Evolutionary conservation across 2,797 vertebrate genomes (phyloP).

Genomic region (Smutsia gigantea): DNA sequence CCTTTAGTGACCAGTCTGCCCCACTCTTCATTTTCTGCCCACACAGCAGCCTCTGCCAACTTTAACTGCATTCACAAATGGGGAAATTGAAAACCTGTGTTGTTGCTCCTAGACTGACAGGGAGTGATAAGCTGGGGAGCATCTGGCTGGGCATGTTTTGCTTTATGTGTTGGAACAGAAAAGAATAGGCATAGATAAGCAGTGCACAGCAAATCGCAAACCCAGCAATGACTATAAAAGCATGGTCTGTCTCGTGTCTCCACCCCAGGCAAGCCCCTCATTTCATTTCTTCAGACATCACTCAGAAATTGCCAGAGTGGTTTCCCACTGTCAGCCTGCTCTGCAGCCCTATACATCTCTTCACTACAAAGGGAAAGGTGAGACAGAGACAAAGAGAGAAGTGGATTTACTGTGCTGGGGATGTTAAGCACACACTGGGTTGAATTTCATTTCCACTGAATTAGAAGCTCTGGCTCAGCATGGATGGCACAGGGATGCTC

Average conservation of each 20-base stretch:
- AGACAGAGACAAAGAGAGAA: neutral
- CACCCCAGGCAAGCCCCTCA: neutral
- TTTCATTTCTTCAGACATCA: slow-evolving; percentile 19
- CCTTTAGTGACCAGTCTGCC: neutral
- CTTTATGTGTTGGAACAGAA: slow-evolving; percentile 60
- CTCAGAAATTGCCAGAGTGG: slow-evolving; percentile 19
- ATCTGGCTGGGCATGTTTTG: slow-evolving; percentile 23
- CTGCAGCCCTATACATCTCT: neutral
- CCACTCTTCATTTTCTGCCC: neutral
- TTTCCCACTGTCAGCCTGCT: neutral
- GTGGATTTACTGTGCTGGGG: neutral
- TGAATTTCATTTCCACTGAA: slow-evolving; percentile 66
- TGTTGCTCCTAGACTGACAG: neutral
- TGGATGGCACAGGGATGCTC: neutral
- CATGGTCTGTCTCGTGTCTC: neutral
- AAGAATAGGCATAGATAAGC: slow-evolving; percentile 62
- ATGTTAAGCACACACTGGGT: slow-evolving; percentile 42
- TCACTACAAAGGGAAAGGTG: neutral
- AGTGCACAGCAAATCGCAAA: neutral
- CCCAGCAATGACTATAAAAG: neutral
- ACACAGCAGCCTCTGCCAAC: neutral
- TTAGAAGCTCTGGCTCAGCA: slow-evolving; percentile 51
- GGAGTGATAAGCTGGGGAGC: neutral
- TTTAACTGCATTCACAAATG: neutral
- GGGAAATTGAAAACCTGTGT: slow-evolving; percentile 18